These are phyloP conservation scores for Lasioglossum malachurum DNA, from an alignment of 2,888 invertebrate species.

Conservation along the genomic window DNA sequence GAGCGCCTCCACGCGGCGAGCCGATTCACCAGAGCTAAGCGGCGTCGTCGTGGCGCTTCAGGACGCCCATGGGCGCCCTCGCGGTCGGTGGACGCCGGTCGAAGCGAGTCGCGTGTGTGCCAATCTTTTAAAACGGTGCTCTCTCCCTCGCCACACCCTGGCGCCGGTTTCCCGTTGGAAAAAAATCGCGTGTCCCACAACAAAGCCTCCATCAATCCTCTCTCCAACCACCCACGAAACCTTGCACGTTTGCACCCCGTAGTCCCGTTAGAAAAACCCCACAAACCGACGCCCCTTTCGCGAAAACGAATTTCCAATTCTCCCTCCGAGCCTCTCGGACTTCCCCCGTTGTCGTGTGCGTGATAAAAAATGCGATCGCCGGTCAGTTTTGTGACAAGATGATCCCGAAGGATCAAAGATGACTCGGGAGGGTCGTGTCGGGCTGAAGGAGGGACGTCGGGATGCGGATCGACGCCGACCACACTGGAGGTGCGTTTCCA, in stretches of 20 bases:
- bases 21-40: background rate
- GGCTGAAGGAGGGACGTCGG: slow-evolving; percentile 15
- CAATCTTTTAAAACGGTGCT: slow-evolving; percentile 73
- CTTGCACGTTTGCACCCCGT: background rate
- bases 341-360: background rate
- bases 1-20: background rate
- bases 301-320: background rate
- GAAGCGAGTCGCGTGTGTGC: slow-evolving; percentile 63
- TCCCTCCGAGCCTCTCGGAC: background rate
- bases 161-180: slow-evolving; percentile 50
- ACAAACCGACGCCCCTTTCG: slow-evolving; percentile 4
- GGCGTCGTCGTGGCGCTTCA: slow-evolving; percentile 42
- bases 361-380: background rate
- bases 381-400: background rate
- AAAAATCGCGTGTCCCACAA: slow-evolving; percentile 25
- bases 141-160: slow-evolving; percentile 78
- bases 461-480: slow-evolving; percentile 38
- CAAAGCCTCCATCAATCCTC: background rate
- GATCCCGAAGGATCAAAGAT: slow-evolving; percentile 28
- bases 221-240: background rate
- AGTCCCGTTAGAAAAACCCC: background rate
- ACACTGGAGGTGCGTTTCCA: slow-evolving; percentile 39
- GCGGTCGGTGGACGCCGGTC: slow-evolving; percentile 73
- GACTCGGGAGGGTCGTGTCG: background rate
- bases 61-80: slow-evolving; percentile 45